A percentile compares a stretch with the other conserved stretches of the same genome.
Conservation (phyloP, 2,113 vertebrate species). For the Rynchops niger region DNA sequence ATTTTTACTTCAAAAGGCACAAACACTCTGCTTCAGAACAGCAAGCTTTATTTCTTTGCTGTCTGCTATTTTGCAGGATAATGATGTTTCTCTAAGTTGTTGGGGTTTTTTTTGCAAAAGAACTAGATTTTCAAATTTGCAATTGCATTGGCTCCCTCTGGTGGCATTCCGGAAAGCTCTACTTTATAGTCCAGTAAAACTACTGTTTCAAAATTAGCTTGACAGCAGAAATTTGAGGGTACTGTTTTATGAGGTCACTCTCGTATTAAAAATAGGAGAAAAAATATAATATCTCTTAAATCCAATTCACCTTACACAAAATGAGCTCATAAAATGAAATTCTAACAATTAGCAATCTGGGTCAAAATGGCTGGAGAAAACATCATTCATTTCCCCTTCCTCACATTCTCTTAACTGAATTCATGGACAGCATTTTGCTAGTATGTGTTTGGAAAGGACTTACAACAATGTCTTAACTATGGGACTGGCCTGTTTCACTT, state of each 20-base stretch:
- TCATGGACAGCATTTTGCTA: neutral
- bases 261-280: neutral
- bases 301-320: neutral
- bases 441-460: neutral
- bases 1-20: neutral
- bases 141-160: slow-evolving; percentile 46
- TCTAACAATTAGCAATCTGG: neutral
- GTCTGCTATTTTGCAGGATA: neutral
- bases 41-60: neutral
- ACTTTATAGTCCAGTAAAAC: neutral
- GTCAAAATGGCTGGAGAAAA: neutral
- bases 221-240: neutral
- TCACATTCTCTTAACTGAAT: neutral
- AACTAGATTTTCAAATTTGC: neutral
- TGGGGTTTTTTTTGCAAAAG: neutral
- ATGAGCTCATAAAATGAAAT: neutral
- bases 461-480: neutral
- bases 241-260: neutral
- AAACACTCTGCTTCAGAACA: neutral
- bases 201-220: neutral
- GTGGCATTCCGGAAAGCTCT: neutral
- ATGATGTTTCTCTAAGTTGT: neutral
- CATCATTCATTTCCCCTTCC: neutral
- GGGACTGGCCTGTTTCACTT: neutral
- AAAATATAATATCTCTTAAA: neutral